Conservation (phyloP, 2,888 invertebrate species). For the Rhabditophanes sp. region DNA sequence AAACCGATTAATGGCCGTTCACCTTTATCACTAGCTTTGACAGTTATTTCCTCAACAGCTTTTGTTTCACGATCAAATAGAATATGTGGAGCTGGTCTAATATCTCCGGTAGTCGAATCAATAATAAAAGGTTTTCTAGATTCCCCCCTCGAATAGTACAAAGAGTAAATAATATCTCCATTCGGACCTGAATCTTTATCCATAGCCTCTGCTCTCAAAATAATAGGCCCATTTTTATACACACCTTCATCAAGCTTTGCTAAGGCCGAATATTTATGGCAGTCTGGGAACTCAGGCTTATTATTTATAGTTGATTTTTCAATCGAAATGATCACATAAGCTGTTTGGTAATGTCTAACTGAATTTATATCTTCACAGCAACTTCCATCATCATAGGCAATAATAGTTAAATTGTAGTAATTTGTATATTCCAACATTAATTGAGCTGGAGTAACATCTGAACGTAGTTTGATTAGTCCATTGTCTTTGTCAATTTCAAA, state of each 20-base stretch:
- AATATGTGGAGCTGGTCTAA: constrained; percentile 44
- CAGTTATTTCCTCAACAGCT: constrained; percentile 40
- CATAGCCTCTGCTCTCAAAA: constrained; percentile 55
- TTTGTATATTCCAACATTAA: constrained; percentile 18
- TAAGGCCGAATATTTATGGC: constrained; percentile 57
- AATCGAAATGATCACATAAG: constrained; percentile 40
- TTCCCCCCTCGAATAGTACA: constrained; percentile 37
- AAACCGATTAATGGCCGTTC: constrained; percentile 90
- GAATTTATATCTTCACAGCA: constrained; percentile 55
- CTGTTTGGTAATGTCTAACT: constrained; percentile 17
- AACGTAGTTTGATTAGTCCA: constrained; percentile 41
- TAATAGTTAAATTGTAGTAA: constrained; percentile 61
- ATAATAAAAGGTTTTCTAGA: constrained; percentile 41
- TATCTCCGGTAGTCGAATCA: constrained; percentile 43
- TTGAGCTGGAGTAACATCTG: constrained; percentile 38
- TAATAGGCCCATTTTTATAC: constrained; percentile 54
- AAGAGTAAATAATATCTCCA: constrained; percentile 37
- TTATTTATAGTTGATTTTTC: constrained; percentile 48
- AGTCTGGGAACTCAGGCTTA: constrained; percentile 54
- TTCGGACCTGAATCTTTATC: constrained; percentile 44
- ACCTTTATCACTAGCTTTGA: constrained; percentile 81
- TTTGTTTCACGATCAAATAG: constrained; percentile 40
- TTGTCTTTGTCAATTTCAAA: constrained; percentile 41
- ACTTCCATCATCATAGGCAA: constrained; percentile 88
- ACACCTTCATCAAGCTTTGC: constrained; percentile 65